phyloP scores from a whole-genome alignment of 2,797 vertebrate species.

The Poeciliopsis gracilis region DNA sequence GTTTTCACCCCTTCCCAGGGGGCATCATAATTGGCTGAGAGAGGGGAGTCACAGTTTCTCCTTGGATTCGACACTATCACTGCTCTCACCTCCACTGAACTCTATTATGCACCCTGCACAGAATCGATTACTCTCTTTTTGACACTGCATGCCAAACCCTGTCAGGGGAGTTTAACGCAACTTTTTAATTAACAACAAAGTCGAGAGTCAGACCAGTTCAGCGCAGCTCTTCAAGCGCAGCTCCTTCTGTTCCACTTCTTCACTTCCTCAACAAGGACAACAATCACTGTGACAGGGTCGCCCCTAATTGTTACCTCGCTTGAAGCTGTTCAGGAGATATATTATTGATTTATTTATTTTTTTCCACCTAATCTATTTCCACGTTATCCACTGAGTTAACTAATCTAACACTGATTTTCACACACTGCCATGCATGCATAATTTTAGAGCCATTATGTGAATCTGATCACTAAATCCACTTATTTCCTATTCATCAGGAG shows the following conservation, averaged over 20 bases:
- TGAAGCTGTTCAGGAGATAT: constrained; percentile 3
- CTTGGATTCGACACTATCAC: constrained; percentile 41
- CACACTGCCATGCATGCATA: constrained; percentile 9
- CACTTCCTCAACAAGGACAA: constrained; percentile 37
- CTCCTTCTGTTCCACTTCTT: constrained; percentile 29
- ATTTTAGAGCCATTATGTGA: constrained; percentile 12
- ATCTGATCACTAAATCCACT: background rate
- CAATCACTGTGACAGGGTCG: background rate
- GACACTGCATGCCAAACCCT: constrained; percentile 46
- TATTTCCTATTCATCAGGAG: constrained; percentile 18
- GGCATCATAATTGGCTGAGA: constrained; percentile 64
- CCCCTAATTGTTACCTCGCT: constrained; percentile 40
- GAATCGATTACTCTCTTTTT: constrained; percentile 70
- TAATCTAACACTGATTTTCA: constrained; percentile 32
- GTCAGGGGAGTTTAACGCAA: constrained; percentile 40
- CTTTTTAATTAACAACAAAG: constrained; percentile 65
- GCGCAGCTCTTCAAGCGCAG: constrained; percentile 6
- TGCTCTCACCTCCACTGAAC: constrained; percentile 62
- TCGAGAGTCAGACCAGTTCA: background rate
- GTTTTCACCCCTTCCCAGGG: constrained; percentile 23
- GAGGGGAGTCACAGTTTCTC: constrained; percentile 48
- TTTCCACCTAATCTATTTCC: constrained; percentile 24
- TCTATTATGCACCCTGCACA: constrained; percentile 58
- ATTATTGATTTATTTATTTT: constrained; percentile 58
- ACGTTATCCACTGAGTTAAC: constrained; percentile 47